Conservation (phyloP, 2,797 vertebrate genomes). For the Poeciliopsis presidionis region DNA sequence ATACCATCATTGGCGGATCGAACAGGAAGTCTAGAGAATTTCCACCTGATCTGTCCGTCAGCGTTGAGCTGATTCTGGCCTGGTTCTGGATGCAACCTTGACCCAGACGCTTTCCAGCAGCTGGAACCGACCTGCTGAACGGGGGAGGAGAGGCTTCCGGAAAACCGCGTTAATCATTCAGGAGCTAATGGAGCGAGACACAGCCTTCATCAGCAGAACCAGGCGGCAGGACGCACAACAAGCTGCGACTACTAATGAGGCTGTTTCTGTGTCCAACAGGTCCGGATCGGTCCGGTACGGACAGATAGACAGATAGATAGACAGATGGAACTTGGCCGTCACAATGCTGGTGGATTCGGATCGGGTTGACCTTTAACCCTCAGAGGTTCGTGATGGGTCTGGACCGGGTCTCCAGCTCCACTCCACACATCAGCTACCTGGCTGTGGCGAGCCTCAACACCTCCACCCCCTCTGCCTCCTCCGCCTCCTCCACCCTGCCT, state of each 20-base stretch:
- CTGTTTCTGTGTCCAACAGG: conserved; percentile 36
- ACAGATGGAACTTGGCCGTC: conserved; percentile 4
- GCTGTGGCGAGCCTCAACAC: conserved; percentile 21
- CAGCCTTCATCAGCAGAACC: conserved; percentile 78
- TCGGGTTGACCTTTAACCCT: conserved; percentile 13
- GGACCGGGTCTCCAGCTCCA: conserved; percentile 36
- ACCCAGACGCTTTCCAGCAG: conserved; percentile 17
- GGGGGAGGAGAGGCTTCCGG: conserved; percentile 56
- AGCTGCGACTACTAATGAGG: conserved; percentile 51
- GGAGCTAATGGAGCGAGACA: conserved; percentile 76
- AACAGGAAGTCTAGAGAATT: too few relatives aligned
- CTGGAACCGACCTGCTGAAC: conserved; percentile 11
- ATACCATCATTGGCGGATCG: too few relatives aligned
- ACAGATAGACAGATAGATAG: conserved; percentile 17
- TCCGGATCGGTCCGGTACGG: conserved; percentile 6
- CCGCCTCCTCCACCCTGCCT: neutral
- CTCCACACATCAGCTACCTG: conserved; percentile 11
- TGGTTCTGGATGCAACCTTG: conserved; percentile 20
- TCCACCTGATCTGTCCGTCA: neutral
- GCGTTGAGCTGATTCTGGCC: neutral
- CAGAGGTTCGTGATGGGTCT: conserved; percentile 47
- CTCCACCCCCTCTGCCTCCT: conserved; percentile 18
- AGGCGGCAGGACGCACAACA: conserved; percentile 51
- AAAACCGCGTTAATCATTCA: conserved; percentile 79
- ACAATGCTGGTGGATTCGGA: conserved; percentile 47